Evolutionary conservation across 1,140 invertebrate genomes (phyloP), one percentile per base, ranked within the genome.

Genomic region (Onthophagus taurus): DNA sequence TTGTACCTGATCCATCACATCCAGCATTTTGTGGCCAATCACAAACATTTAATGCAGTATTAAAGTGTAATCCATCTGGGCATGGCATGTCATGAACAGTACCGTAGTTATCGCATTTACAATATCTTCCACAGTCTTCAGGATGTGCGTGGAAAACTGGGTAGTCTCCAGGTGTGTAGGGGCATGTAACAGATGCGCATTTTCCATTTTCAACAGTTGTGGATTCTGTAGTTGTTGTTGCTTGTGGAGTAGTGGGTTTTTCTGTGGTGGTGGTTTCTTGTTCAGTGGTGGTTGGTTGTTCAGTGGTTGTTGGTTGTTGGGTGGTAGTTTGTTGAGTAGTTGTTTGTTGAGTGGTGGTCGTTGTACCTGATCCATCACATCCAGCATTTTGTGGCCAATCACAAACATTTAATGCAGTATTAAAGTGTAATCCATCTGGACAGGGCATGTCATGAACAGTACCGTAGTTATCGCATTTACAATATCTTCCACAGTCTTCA

Each of bases 1-100:
- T n/a, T n/a, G n/a, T n/a, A n/a, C n/a, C n/a, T n/a, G n/a, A n/a
- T n/a, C n/a, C n/a, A 2, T 14, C 13, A 34, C 31, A 34, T 18
- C 6, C 13, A 34, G 14, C 31, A 1, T 16, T 16, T 9, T 9
- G 19, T 2, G 14, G 31, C 14, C 14, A 34, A 17, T 34, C 31
- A 11, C 31, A 34, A 17, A 14, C n/a, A 18, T 17, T 5, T 6
- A 17, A 18, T 2, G 11, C 14, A 5, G 4, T 18, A 14, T 34
- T 34, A 16, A 16, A 34, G 12, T 34, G 14, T 11, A 34, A 16
- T 34, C 31, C 31, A 17, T 16, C 31, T 17, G 31, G 31, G 31
- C 31, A 34, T 7, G 4, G n/a, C 14, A 34, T n/a, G n/a, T n/a
- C n/a, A n/a, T n/a, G n/a, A n/a, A n/a, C n/a, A n/a, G n/a, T n/a